Conservation (phyloP, 2,113 vertebrate genomes). For the Tyrannus savana region DNA sequence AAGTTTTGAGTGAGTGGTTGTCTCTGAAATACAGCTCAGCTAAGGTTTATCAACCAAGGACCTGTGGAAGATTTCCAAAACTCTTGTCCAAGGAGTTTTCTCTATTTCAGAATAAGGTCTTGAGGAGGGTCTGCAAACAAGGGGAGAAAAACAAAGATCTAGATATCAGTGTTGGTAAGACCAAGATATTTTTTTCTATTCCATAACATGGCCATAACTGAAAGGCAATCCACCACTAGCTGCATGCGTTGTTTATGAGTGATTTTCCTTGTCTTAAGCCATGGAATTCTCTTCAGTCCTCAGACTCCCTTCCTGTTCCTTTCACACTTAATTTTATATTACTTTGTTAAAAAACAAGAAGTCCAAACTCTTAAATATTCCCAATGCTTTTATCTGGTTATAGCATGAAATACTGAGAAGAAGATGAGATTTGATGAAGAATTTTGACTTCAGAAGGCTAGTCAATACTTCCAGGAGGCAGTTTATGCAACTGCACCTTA, state of each 20-base stretch:
- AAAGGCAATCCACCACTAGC: background rate
- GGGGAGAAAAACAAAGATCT: background rate
- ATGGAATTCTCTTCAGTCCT: rapidly evolving
- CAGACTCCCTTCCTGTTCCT: background rate
- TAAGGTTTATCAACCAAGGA: background rate
- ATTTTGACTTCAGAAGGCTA: background rate
- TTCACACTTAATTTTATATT: background rate
- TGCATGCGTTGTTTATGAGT: background rate
- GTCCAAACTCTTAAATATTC: background rate
- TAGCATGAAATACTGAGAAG: background rate
- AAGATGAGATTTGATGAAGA: background rate
- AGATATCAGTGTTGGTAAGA: background rate
- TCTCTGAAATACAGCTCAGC: background rate
- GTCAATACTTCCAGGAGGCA: background rate
- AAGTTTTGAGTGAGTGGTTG: background rate
- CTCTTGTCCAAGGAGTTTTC: background rate
- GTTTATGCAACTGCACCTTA: background rate
- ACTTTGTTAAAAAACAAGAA: background rate
- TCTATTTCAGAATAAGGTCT: background rate
- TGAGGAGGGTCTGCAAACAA: background rate
- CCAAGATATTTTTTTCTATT: background rate
- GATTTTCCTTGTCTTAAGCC: background rate
- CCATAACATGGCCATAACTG: background rate
- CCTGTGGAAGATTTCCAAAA: background rate
- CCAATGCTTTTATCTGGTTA: background rate